Percentiles rank a stretch among this genome's conserved stretches.
Conservation (phyloP, 2,888 invertebrate genomes). For the Eumerus sabulonum region DNA sequence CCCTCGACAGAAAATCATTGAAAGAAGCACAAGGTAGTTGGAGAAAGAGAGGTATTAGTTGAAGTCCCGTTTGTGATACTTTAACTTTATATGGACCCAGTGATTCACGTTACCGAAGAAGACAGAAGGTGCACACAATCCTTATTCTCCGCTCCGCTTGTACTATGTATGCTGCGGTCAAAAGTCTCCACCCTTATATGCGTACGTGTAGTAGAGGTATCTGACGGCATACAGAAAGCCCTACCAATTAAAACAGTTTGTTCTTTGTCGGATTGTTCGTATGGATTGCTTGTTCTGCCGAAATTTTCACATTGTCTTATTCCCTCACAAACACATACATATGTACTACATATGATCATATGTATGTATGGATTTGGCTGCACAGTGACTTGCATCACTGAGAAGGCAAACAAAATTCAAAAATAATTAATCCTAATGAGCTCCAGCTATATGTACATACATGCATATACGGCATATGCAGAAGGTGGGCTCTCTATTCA, state of each 20-base stretch:
- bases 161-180: constrained; percentile 52
- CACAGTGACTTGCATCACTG: background rate
- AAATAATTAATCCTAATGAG: constrained; percentile 69
- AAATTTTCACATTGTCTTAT: constrained; percentile 59
- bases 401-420: constrained; percentile 56
- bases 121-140: constrained; percentile 56
- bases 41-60: constrained; percentile 41
- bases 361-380: constrained; percentile 9
- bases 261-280: constrained; percentile 38
- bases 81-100: constrained; percentile 68
- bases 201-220: constrained; percentile 63
- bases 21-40: too few species aligned
- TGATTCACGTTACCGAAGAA: constrained; percentile 52
- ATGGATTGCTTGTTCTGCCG: constrained; percentile 58
- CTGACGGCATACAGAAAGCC: constrained; percentile 57
- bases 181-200: constrained; percentile 70
- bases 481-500: constrained; percentile 57
- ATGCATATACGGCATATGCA: constrained; percentile 67
- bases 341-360: background rate
- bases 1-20: too few species aligned
- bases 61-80: constrained; percentile 67
- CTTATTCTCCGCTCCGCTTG: constrained; percentile 58
- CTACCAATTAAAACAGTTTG: constrained; percentile 68
- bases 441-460: constrained; percentile 53
- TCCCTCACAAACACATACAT: background rate